phyloP scores from a whole-genome alignment of 1,140 invertebrate species.

The Drosophila kepulauana region DNA sequence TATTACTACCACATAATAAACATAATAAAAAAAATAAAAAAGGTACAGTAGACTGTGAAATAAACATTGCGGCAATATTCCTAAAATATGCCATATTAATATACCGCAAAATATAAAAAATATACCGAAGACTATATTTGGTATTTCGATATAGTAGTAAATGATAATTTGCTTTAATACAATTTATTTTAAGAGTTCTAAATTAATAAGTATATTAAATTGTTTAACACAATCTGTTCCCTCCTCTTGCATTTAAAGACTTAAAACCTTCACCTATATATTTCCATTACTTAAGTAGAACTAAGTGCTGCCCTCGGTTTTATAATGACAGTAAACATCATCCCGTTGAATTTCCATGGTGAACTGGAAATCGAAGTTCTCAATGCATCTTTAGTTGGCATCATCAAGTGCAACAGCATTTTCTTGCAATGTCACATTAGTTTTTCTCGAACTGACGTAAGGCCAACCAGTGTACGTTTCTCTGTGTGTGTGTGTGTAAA shows the following conservation, averaged over 20 bases:
- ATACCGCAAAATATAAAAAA: too few relatives aligned
- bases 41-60: too few relatives aligned
- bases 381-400: constrained; percentile 73
- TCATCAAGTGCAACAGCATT: constrained; percentile 81
- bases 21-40: too few relatives aligned
- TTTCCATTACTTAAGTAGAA: constrained; percentile 7
- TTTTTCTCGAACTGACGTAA: constrained; percentile 67
- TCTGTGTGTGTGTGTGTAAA: constrained; percentile 16
- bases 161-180: too few relatives aligned
- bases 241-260: neutral
- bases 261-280: neutral
- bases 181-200: too few relatives aligned
- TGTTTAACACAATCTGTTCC: too few relatives aligned
- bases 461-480: constrained; percentile 45
- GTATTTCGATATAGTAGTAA: too few relatives aligned
- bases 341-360: constrained; percentile 68
- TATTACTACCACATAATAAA: too few relatives aligned
- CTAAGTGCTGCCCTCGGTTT: constrained; percentile 34
- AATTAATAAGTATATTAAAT: too few relatives aligned
- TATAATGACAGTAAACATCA: constrained; percentile 47
- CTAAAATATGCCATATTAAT: too few relatives aligned
- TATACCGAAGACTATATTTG: too few relatives aligned
- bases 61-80: too few relatives aligned
- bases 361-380: constrained; percentile 64
- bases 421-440: constrained; percentile 81